Percentiles rank a stretch among this genome's conserved stretches.
phyloP scores from a whole-genome alignment of 2,888 invertebrate species.

The Lutraria lutraria region DNA sequence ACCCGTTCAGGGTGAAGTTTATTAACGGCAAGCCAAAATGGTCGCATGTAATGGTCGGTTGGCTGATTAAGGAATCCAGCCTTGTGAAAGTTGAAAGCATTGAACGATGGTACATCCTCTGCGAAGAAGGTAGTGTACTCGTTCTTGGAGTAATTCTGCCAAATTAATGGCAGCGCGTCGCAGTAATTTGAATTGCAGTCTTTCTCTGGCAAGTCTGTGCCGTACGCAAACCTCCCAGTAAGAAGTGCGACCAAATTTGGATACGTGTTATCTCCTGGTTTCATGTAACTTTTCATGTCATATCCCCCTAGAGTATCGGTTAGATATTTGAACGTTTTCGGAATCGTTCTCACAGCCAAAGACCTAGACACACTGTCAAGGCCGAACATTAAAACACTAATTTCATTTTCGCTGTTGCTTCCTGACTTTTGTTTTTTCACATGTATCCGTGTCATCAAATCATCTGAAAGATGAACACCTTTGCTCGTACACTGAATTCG shows the following conservation, averaged over 20 bases:
- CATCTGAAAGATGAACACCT: background rate
- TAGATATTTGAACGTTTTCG: conserved; percentile 65
- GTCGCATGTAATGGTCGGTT: conserved; percentile 70
- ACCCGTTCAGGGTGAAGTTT: conserved; percentile 40
- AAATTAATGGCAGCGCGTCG: conserved; percentile 59
- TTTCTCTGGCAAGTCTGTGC: conserved; percentile 44
- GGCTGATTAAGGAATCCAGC: conserved; percentile 65
- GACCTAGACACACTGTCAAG: conserved; percentile 72
- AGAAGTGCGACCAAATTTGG: conserved; percentile 69
- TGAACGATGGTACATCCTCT: conserved; percentile 61
- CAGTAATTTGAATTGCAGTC: conserved; percentile 48
- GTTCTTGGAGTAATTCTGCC: conserved; percentile 64
- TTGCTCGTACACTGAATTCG: background rate
- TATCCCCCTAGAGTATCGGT: conserved; percentile 59
- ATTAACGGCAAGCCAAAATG: conserved; percentile 61
- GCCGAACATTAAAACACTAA: conserved; percentile 68
- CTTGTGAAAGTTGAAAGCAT: conserved; percentile 63
- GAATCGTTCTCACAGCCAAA: conserved; percentile 65
- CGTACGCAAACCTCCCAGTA: conserved; percentile 61
- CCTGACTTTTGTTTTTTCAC: background rate
- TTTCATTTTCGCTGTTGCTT: conserved; percentile 22
- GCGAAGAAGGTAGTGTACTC: conserved; percentile 63
- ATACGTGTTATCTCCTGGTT: conserved; percentile 71
- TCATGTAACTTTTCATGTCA: conserved; percentile 70
- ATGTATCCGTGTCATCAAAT: background rate